Conservation (phyloP, 2,113 vertebrate genomes). For the Tachuris rubrigastra region DNA sequence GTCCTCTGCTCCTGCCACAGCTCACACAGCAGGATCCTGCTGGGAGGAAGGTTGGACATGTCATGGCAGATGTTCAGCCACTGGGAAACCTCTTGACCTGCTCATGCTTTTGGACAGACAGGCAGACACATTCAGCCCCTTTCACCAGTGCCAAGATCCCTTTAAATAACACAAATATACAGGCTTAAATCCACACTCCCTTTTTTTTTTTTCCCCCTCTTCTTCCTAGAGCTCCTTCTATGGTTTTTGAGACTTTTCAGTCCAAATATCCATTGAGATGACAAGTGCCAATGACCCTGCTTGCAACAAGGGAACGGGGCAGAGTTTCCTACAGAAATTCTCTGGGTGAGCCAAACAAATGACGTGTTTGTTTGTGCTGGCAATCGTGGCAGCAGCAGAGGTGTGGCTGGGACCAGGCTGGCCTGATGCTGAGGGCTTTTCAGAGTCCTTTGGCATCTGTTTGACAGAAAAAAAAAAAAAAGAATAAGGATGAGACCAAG, state of each 20-base stretch:
- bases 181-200: not conserved
- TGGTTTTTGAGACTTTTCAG: not conserved
- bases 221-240: not conserved
- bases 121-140: not conserved
- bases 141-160: not conserved
- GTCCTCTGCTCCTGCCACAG: fast-evolving
- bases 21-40: fast-evolving
- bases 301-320: not conserved
- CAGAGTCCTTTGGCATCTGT: not conserved
- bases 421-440: not conserved
- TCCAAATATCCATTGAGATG: not conserved
- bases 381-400: not conserved
- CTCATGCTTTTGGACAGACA: not conserved
- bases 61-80: not conserved
- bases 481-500: not conserved
- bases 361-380: not conserved
- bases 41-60: not conserved
- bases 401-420: not conserved
- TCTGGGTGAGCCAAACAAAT: not conserved
- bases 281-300: not conserved
- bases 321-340: not conserved
- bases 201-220: not conserved
- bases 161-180: not conserved
- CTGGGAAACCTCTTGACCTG: not conserved
- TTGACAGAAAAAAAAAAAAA: not conserved